Percentiles rank a stretch among this genome's conserved stretches.
phyloP scores from a whole-genome alignment of 2,888 invertebrate genomes.

The Xestoiulus laeticollis region DNA sequence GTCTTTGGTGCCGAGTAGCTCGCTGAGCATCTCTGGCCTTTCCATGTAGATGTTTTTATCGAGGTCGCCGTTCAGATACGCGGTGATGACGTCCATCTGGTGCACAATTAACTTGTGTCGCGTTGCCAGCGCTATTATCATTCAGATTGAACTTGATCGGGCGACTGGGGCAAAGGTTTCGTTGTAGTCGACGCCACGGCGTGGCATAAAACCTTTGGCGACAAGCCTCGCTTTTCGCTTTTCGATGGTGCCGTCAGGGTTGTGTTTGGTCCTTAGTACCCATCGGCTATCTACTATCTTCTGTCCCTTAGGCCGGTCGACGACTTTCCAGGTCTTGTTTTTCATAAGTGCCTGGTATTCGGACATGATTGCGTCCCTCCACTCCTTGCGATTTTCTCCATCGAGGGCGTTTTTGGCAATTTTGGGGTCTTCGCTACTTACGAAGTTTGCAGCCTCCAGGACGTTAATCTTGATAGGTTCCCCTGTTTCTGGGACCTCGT shows the following conservation, averaged over 20 bases:
- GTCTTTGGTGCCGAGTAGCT: constrained; percentile 3
- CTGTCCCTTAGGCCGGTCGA: constrained; percentile 35
- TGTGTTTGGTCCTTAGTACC: constrained; percentile 46
- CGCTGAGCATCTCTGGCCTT: background rate
- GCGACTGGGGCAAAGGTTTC: constrained; percentile 52
- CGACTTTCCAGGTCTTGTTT: constrained; percentile 48
- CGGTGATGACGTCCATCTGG: constrained; percentile 48
- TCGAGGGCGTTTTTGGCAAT: constrained; percentile 45
- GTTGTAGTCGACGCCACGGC: constrained; percentile 23
- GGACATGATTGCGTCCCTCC: background rate
- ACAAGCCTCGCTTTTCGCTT: constrained; percentile 48
- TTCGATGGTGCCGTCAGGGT: background rate
- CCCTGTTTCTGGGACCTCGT: background rate
- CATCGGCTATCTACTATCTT: constrained; percentile 51
- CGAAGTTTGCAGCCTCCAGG: background rate
- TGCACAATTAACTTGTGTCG: background rate
- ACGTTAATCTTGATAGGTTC: background rate
- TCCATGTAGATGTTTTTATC: constrained; percentile 47
- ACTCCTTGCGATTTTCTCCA: constrained; percentile 1
- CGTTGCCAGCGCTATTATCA: constrained; percentile 44
- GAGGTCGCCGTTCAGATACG: constrained; percentile 45
- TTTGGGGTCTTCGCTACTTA: background rate
- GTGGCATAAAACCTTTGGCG: constrained; percentile 49
- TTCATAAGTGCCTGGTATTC: constrained; percentile 51
- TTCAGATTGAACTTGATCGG: constrained; percentile 40